Evolutionary conservation across 2,797 vertebrate species (phyloP).

Genomic region (Eurystomus glaucurus): DNA sequence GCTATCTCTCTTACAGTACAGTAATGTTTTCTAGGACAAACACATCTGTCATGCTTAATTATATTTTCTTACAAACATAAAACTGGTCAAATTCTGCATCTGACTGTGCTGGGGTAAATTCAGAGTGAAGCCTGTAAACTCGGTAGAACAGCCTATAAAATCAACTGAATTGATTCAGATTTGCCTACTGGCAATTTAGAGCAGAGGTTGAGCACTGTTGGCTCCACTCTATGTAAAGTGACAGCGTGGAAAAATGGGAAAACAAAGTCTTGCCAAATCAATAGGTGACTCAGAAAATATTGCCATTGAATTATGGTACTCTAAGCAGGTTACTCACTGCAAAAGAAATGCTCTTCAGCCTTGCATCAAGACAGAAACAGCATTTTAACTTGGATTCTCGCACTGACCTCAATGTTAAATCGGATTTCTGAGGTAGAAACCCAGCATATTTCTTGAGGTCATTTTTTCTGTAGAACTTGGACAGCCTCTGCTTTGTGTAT

Average conservation of each 20-base stretch:
- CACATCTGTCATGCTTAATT: not conserved
- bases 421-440: constrained; percentile 29
- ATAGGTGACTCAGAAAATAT: not conserved
- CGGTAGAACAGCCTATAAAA: not conserved
- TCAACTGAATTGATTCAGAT: not conserved
- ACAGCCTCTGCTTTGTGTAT: constrained; percentile 41
- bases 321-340: not conserved
- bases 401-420: not conserved
- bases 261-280: not conserved
- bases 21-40: not conserved
- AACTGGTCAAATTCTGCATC: not conserved
- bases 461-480: not conserved
- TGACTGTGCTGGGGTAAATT: not conserved
- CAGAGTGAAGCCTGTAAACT: not conserved
- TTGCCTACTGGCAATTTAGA: not conserved
- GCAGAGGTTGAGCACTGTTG: not conserved
- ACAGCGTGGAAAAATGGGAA: not conserved
- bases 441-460: not conserved
- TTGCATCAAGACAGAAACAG: not conserved
- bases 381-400: not conserved
- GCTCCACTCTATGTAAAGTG: not conserved
- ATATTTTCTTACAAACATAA: not conserved
- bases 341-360: not conserved
- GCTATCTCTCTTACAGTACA: not conserved
- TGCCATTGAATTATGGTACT: not conserved